Conservation (phyloP, 2,888 invertebrate species). For the Nomada lathburiana region DNA sequence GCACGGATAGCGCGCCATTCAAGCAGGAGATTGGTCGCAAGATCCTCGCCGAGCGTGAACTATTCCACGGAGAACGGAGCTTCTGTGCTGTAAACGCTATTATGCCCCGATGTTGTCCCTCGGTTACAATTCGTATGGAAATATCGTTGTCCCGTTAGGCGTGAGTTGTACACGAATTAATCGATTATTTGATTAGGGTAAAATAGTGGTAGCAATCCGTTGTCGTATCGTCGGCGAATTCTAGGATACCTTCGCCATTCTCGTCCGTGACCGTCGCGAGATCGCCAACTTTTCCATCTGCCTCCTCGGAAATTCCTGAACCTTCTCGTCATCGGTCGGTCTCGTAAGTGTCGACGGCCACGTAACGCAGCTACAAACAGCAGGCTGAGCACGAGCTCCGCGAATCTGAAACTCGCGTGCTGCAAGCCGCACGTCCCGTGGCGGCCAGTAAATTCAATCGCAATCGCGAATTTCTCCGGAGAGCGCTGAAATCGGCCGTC, state of each 20-base stretch:
- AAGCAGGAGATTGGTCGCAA: constrained; percentile 48
- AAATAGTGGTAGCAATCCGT: too few species aligned
- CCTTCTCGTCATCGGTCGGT: not conserved
- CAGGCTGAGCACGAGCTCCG: not conserved
- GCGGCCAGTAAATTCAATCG: constrained; percentile 37
- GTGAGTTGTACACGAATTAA: too few species aligned
- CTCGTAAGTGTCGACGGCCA: not conserved
- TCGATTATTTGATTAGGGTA: too few species aligned
- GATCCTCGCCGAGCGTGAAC: constrained; percentile 44
- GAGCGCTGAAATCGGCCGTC: constrained; percentile 4
- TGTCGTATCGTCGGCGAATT: not conserved
- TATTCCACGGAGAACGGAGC: constrained; percentile 20
- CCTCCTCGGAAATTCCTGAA: not conserved
- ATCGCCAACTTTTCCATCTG: not conserved
- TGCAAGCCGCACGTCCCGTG: not conserved
- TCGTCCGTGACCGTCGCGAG: too few species aligned
- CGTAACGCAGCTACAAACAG: not conserved
- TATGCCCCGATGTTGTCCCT: too few species aligned
- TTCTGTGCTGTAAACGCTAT: not conserved
- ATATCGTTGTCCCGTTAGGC: too few species aligned
- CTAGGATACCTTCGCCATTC: not conserved
- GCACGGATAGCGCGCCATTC: constrained; percentile 45
- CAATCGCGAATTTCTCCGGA: constrained; percentile 10
- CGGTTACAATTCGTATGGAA: too few species aligned
- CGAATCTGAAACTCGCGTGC: not conserved